phyloP scores from a whole-genome alignment of 2,888 invertebrate species.

The Didymodactylos carnosus region DNA sequence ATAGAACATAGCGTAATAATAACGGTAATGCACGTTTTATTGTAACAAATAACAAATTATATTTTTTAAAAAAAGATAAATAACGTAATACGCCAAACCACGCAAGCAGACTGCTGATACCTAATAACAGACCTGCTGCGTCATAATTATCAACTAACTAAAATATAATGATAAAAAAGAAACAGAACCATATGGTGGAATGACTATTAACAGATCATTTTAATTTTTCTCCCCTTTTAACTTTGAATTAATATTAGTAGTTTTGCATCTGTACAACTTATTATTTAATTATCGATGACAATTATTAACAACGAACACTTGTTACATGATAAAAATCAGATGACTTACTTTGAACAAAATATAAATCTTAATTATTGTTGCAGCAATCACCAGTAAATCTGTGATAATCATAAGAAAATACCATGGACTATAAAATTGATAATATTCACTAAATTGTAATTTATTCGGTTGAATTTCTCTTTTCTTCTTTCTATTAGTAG shows the following conservation, averaged over 20 bases:
- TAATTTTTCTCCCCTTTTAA: no score
- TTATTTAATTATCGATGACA: no score
- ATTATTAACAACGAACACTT: no score
- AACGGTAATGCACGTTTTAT: slow-evolving; percentile 81
- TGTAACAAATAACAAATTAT: slow-evolving; percentile 90
- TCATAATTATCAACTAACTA: slow-evolving; percentile 54
- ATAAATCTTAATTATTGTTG: slow-evolving; percentile 80
- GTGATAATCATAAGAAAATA: slow-evolving; percentile 87
- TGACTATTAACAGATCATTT: no score
- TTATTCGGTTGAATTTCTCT: no score
- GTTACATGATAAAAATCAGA: slow-evolving; percentile 75
- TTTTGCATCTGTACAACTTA: no score
- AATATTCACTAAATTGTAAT: background rate
- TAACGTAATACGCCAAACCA: slow-evolving; percentile 94
- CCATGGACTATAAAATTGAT: slow-evolving; percentile 77
- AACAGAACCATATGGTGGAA: no score
- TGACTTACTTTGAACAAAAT: slow-evolving; percentile 55
- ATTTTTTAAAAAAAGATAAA: slow-evolving; percentile 87
- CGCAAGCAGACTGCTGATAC: slow-evolving; percentile 76
- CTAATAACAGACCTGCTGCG: slow-evolving; percentile 77
- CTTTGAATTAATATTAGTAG: no score
- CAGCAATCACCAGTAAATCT: slow-evolving; percentile 72
- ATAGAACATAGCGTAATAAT: slow-evolving; percentile 73
- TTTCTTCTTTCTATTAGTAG: no score
- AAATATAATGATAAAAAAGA: no score